These are phyloP conservation scores for Chaetorhynchus papuensis DNA, from an alignment of 2,113 vertebrate species.

Conservation along the genomic window DNA sequence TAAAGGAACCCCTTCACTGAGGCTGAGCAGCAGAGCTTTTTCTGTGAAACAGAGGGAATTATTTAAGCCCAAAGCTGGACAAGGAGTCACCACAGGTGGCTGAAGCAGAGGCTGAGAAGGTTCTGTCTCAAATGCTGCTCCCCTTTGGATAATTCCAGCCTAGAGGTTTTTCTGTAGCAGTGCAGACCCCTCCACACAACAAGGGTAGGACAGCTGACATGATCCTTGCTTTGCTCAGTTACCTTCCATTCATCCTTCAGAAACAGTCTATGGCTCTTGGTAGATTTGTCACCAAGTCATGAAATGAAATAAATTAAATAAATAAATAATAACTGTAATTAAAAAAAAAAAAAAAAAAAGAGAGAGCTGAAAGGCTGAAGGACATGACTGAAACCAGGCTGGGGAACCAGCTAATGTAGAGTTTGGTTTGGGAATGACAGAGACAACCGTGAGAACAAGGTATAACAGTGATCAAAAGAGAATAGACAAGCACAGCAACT, in stretches of 20 bases:
- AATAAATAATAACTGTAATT: not conserved
- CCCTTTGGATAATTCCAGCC: not conserved
- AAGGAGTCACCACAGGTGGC: not conserved
- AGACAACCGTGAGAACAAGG: rapidly evolving
- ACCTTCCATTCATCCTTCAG: not conserved
- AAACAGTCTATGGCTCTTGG: not conserved
- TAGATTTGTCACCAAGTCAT: not conserved
- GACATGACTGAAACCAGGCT: not conserved
- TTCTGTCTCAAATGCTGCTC: not conserved
- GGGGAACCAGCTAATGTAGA: not conserved
- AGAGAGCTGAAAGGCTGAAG: not conserved
- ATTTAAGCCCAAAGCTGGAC: not conserved
- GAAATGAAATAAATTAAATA: not conserved
- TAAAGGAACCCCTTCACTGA: not conserved
- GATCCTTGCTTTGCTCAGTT: not conserved
- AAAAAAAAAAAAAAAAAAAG: too few species aligned
- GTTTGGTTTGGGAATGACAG: not conserved
- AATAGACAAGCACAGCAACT: not conserved
- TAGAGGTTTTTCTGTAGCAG: not conserved
- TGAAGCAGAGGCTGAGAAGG: not conserved
- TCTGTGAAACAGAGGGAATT: not conserved
- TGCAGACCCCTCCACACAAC: not conserved
- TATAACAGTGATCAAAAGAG: not conserved
- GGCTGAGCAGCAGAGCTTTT: not conserved
- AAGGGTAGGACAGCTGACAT: rapidly evolving